A percentile compares a stretch with the other conserved stretches of the same genome.
Conservation (phyloP, 2,888 invertebrate species). For the Ariolimax columbianus region DNA sequence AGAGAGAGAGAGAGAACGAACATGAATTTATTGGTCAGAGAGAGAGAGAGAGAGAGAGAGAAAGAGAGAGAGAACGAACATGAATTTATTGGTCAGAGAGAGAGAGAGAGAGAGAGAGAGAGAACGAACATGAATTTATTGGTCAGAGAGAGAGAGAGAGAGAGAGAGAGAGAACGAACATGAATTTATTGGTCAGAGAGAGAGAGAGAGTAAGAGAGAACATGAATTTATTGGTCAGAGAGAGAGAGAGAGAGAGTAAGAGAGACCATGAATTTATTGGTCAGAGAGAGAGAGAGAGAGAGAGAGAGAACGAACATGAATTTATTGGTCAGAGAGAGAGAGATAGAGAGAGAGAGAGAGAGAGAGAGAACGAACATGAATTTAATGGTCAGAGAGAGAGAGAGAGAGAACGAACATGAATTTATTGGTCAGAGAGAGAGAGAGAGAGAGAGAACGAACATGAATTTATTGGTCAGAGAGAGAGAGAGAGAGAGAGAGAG, state of each 20-base stretch:
- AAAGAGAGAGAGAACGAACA: too few relatives aligned
- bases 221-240: too few relatives aligned
- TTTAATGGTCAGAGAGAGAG: constrained; percentile 22
- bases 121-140: too few relatives aligned
- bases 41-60: too few relatives aligned
- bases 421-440: constrained; percentile 22
- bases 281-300: neutral
- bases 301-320: too few relatives aligned
- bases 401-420: too few relatives aligned
- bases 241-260: neutral
- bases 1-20: neutral
- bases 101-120: neutral
- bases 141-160: neutral
- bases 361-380: too few relatives aligned
- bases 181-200: constrained; percentile 21
- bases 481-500: neutral
- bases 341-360: too few relatives aligned
- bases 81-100: constrained; percentile 21
- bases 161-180: too few relatives aligned
- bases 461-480: constrained; percentile 21
- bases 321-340: constrained; percentile 22
- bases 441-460: too few relatives aligned
- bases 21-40: too few relatives aligned
- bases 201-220: neutral
- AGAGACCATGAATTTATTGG: too few relatives aligned